Percentiles rank a stretch among this genome's conserved stretches.
Evolutionary conservation across 2,113 vertebrate genomes (phyloP).

Genomic region (Mandrillus leucophaeus): DNA sequence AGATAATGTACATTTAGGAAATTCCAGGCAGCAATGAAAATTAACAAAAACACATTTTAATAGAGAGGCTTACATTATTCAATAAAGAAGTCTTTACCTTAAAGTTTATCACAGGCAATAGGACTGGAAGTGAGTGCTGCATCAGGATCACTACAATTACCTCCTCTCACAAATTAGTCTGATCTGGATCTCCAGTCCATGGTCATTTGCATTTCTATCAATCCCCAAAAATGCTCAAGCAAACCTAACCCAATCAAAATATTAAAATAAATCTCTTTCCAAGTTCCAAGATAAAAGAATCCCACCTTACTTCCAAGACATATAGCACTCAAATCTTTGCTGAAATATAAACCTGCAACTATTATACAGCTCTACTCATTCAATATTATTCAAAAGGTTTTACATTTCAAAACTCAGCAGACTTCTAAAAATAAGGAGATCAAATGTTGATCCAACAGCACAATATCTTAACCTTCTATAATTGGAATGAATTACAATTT

Average conservation of each 20-base stretch:
- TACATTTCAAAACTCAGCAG: constrained; percentile 52
- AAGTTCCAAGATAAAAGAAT: constrained; percentile 54
- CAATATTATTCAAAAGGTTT: constrained; percentile 45
- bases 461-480: not conserved
- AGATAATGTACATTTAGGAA: not conserved
- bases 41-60: constrained; percentile 21
- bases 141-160: not conserved
- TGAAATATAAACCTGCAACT: constrained; percentile 57
- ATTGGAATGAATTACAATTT: constrained; percentile 29
- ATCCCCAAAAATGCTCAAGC: not conserved
- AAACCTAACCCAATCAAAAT: constrained; percentile 38
- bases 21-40: not conserved
- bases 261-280: constrained; percentile 7
- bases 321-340: constrained; percentile 44
- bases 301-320: constrained; percentile 7
- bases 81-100: not conserved
- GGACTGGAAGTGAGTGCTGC: not conserved
- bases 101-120: not conserved
- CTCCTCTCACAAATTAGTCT: not conserved
- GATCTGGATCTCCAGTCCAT: not conserved
- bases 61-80: not conserved
- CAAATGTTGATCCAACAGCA: constrained; percentile 28
- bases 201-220: not conserved
- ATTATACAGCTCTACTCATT: constrained; percentile 14
- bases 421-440: constrained; percentile 62